Evolutionary conservation across 2,797 vertebrate species (phyloP), one percentile per base, ranked within the genome.

Genomic region (Podargus strigoides): DNA sequence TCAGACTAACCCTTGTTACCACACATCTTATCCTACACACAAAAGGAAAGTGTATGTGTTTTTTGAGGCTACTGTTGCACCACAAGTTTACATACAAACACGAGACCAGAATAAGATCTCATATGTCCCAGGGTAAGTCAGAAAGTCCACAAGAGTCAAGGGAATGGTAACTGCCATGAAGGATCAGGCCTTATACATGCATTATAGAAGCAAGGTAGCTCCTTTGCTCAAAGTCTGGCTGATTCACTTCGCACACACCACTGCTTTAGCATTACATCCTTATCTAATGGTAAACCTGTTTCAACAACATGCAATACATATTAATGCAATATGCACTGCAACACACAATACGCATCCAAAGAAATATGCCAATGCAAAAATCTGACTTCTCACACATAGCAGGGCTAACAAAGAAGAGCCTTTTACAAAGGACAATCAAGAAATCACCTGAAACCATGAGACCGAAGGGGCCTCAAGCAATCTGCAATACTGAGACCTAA

Each of bases 271-370:
- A 52, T 93, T 53, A 95, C 82, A 77, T 89, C 93, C 94, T 96
- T 93, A 95, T 92, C 95, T 93, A 96, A 95, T 44, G 92, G 90
- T 56, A 90, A 94, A 93, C 92, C 86, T 95, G 92, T 90, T 94
- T 94, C 95, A 94, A 94, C 90, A 90, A 95, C 96, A 95, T 95
- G 96, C 96, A 96, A 96, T 96, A 96, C 96, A 96, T 96, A 96
- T 95, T 95, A 96, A 95, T 85, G 94, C 96, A 96, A 96, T 96
- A 96, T 96, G 96, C 96, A 96, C 96, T 96, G 95, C 88, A 93
- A 74, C 88, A 90, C 91, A 94, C 91, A 67, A 93, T 80, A 97
- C 32, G 73, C 94, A 93, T 86, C 87, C 95, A 96, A 97, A 97
- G 96, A 96, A 97, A 88, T 79, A 94, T 67, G 97, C 78, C 92